A percentile compares a stretch with the other conserved stretches of the same genome.
Evolutionary conservation across 1,140 invertebrate species (phyloP).

Genomic region (Dendrolimus punctatus): DNA sequence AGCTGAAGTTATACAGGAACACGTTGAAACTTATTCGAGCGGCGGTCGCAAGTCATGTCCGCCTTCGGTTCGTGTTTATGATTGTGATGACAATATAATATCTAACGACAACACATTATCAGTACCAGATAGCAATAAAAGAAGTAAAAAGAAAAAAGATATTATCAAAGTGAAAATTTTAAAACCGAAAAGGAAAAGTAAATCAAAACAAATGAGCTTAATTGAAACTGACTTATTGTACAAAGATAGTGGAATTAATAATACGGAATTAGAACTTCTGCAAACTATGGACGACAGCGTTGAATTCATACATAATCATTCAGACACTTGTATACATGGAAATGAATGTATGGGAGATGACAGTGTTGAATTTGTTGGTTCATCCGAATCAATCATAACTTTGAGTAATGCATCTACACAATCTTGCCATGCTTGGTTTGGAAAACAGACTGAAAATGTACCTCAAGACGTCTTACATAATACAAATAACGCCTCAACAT

Average conservation of each 20-base stretch:
- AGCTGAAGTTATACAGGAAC: slow-evolving; percentile 36
- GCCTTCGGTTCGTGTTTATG: slow-evolving; percentile 22
- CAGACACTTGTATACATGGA: slow-evolving; percentile 52
- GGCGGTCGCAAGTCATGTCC: slow-evolving; percentile 38
- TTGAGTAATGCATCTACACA: slow-evolving; percentile 26
- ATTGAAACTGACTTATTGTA: slow-evolving; percentile 17
- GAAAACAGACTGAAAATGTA: neutral
- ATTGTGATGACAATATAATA: slow-evolving; percentile 12
- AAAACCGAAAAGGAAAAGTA: slow-evolving; percentile 29
- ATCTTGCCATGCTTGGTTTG: slow-evolving; percentile 3
- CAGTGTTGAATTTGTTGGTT: slow-evolving; percentile 47
- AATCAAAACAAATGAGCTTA: slow-evolving; percentile 13
- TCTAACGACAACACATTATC: slow-evolving; percentile 1
- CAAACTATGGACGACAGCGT: slow-evolving; percentile 30
- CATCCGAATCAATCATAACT: slow-evolving; percentile 29
- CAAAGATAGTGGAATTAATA: slow-evolving; percentile 36
- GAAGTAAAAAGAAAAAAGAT: slow-evolving; percentile 42
- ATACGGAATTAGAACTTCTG: slow-evolving; percentile 25
- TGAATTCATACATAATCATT: slow-evolving; percentile 58
- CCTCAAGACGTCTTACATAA: slow-evolving; percentile 2
- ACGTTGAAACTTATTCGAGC: slow-evolving; percentile 34
- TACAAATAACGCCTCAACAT: slow-evolving; percentile 5
- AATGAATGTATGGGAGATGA: slow-evolving; percentile 42
- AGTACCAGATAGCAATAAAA: slow-evolving; percentile 10
- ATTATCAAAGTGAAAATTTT: slow-evolving; percentile 60